These are phyloP conservation scores for Muscicapa adusta DNA, from an alignment of 2,113 vertebrate genomes.

Conservation along the genomic window DNA sequence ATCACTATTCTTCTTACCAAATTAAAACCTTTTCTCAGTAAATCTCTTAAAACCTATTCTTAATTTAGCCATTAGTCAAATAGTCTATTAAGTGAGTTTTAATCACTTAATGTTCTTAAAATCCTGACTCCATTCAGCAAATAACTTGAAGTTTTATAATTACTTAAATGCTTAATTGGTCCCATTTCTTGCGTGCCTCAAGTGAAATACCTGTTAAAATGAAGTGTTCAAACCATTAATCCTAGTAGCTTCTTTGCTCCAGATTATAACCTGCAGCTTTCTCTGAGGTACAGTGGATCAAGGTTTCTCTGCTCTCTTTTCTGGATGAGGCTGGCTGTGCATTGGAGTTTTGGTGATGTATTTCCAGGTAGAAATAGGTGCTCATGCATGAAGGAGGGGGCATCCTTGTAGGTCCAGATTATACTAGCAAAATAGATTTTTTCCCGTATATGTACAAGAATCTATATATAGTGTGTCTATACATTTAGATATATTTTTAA, in stretches of 20 bases:
- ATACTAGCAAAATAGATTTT: not conserved
- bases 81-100: not conserved
- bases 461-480: not conserved
- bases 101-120: not conserved
- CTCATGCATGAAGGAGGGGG: accelerated
- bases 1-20: not conserved
- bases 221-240: not conserved
- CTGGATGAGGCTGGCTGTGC: not conserved
- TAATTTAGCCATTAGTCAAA: not conserved
- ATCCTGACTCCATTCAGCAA: not conserved
- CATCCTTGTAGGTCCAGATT: not conserved
- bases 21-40: not conserved
- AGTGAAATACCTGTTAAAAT: not conserved
- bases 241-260: not conserved
- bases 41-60: not conserved
- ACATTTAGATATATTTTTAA: not conserved
- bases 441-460: not conserved
- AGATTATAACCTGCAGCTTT: not conserved
- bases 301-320: not conserved
- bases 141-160: not conserved
- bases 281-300: not conserved
- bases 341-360: not conserved
- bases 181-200: not conserved
- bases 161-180: not conserved
- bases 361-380: not conserved